Percentiles rank a stretch among this genome's conserved stretches.
Conservation (phyloP, 2,888 invertebrate genomes). For the Drosophila dives region DNA sequence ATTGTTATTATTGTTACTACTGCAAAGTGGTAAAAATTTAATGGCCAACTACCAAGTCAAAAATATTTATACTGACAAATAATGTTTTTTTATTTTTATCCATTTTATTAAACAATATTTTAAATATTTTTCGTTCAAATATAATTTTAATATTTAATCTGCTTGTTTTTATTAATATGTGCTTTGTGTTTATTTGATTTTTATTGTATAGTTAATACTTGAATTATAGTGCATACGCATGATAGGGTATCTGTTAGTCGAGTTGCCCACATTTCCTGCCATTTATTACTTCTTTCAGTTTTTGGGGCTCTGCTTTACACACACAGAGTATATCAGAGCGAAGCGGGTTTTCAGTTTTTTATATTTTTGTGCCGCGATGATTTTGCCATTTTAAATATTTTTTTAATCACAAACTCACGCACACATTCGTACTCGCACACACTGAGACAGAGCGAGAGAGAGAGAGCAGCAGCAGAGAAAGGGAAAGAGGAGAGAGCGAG, state of each 20-base stretch:
- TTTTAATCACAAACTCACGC: constrained; percentile 75
- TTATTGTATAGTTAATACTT: background rate
- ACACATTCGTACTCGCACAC: constrained; percentile 29
- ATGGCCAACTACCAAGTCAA: too few species aligned
- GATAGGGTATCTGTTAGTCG: constrained; percentile 20
- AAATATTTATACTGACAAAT: background rate
- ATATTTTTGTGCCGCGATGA: constrained; percentile 57
- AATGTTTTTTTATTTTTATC: background rate
- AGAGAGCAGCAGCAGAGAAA: constrained; percentile 7
- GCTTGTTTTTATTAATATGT: background rate
- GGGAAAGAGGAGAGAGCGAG: background rate
- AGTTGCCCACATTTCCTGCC: background rate
- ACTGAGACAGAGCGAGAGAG: constrained; percentile 10
- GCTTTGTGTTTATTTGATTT: background rate
- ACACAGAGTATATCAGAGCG: constrained; percentile 27
- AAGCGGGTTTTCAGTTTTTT: constrained; percentile 45
- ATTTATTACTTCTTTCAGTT: constrained; percentile 59
- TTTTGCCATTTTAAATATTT: constrained; percentile 80
- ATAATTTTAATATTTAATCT: background rate
- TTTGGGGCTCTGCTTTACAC: constrained; percentile 44
- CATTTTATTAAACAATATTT: background rate
- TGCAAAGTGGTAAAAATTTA: background rate
- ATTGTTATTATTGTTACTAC: constrained; percentile 29
- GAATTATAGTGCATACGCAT: background rate
- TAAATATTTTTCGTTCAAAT: background rate